Conservation (phyloP, 1,140 invertebrate genomes). For the Himalopsyche phryganea region DNA sequence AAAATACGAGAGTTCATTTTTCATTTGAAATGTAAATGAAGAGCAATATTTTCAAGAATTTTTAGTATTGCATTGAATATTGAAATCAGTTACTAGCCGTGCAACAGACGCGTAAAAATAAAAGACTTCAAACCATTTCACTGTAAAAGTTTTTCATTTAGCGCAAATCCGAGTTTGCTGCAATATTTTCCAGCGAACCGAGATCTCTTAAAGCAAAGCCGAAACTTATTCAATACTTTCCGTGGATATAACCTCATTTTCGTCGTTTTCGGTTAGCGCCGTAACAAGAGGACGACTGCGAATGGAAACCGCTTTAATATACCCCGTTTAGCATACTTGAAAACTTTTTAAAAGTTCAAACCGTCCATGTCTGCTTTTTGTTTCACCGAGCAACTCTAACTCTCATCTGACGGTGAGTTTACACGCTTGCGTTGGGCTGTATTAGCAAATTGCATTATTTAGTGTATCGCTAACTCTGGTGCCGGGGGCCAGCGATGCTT, state of each 20-base stretch:
- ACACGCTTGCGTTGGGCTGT: slow-evolving; percentile 13
- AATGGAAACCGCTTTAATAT: slow-evolving; percentile 19
- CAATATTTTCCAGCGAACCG: too few relatives aligned
- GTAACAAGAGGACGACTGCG: background rate
- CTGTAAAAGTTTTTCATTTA: too few relatives aligned
- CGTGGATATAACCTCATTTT: slow-evolving; percentile 25
- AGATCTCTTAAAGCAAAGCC: background rate
- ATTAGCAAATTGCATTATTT: slow-evolving; percentile 33
- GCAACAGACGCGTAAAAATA: too few relatives aligned
- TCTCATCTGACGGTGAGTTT: background rate
- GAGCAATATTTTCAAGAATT: too few relatives aligned
- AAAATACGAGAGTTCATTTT: too few relatives aligned
- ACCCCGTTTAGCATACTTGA: slow-evolving; percentile 23
- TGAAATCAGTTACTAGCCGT: too few relatives aligned
- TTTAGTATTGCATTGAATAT: too few relatives aligned
- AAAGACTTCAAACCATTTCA: too few relatives aligned
- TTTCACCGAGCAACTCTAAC: background rate
- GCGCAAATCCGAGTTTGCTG: too few relatives aligned
- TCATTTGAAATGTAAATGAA: too few relatives aligned
- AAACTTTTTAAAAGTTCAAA: slow-evolving; percentile 20
- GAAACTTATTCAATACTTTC: slow-evolving; percentile 29
- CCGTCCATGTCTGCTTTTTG: slow-evolving; percentile 8
- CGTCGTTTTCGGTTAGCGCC: slow-evolving; percentile 4
- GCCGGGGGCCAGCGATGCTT: background rate
- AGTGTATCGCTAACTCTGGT: slow-evolving; percentile 8